Conservation (phyloP, 2,113 vertebrate species). For the Halichoeres trimaculatus region DNA sequence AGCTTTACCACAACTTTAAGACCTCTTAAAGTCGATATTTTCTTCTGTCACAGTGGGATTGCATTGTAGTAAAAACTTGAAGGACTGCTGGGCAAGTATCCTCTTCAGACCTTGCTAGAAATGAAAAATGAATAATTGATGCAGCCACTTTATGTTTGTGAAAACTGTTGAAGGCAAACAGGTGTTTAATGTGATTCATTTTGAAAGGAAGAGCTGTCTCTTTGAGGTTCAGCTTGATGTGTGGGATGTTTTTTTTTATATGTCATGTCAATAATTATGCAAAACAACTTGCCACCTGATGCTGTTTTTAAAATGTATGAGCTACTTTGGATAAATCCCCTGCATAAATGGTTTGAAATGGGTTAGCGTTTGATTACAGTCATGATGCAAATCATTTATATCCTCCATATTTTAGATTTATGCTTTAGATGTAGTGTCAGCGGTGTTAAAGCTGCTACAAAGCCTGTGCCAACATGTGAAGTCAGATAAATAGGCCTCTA, state of each 20-base stretch:
- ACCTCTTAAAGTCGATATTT: conserved; percentile 48
- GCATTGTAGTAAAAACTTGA: conserved; percentile 17
- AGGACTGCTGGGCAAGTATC: conserved; percentile 20
- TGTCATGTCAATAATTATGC: conserved; percentile 17
- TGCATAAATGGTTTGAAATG: neutral
- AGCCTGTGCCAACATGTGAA: conserved; percentile 7
- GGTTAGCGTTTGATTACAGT: conserved; percentile 28
- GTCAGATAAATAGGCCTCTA: conserved; percentile 23
- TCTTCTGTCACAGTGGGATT: conserved; percentile 11
- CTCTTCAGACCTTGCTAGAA: conserved; percentile 20
- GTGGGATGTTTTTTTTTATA: conserved; percentile 9
- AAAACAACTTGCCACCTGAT: conserved; percentile 15
- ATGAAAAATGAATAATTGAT: conserved; percentile 52
- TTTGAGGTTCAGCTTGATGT: conserved; percentile 24
- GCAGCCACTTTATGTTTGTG: conserved; percentile 17
- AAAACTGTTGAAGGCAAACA: conserved; percentile 21
- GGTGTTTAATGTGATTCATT: conserved; percentile 44
- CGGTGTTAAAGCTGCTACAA: conserved; percentile 6
- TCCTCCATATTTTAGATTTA: conserved; percentile 16
- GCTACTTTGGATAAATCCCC: conserved; percentile 3
- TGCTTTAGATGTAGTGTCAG: conserved; percentile 12
- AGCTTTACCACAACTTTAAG: conserved; percentile 35
- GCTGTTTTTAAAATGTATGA: conserved; percentile 33
- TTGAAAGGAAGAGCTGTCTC: conserved; percentile 5
- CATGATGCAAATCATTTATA: conserved; percentile 21